These are phyloP conservation scores for Syrmaticus mikado DNA, from an alignment of 2,113 vertebrate genomes.

Conservation along the genomic window DNA sequence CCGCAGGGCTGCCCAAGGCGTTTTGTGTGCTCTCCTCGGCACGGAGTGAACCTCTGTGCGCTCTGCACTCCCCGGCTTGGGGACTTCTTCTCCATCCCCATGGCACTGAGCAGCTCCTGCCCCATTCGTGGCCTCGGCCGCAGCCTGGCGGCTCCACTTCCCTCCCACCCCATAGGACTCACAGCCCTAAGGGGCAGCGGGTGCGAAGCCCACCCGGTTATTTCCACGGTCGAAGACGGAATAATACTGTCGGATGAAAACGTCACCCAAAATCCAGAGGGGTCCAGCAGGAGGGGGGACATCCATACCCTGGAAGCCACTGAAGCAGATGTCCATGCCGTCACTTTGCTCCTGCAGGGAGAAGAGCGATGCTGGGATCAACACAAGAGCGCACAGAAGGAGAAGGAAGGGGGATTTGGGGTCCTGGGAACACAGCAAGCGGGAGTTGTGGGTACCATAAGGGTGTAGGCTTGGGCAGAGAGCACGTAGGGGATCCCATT, in stretches of 20 bases:
- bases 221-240: slow-evolving; percentile 81
- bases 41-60: not conserved
- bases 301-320: slow-evolving; percentile 77
- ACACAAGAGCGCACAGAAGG: accelerated
- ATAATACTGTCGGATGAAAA: slow-evolving; percentile 82
- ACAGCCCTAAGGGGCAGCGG: slow-evolving; percentile 18
- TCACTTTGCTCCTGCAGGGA: slow-evolving; percentile 37
- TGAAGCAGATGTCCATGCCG: slow-evolving; percentile 59
- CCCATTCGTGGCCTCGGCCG: not conserved
- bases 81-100: not conserved
- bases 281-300: slow-evolving; percentile 72
- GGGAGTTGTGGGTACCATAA: slow-evolving; percentile 59
- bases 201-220: slow-evolving; percentile 80
- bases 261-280: slow-evolving; percentile 81
- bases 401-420: accelerated
- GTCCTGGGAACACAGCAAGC: not conserved
- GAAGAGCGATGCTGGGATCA: not conserved
- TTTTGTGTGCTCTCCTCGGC: not conserved
- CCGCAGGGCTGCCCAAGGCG: not conserved
- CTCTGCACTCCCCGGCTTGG: not conserved
- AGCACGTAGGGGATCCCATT: slow-evolving; percentile 72
- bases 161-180: not conserved
- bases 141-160: accelerated
- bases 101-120: not conserved
- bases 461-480: slow-evolving; percentile 68